Evolutionary conservation across 2,113 vertebrate genomes (phyloP).

Genomic region (Vombatus ursinus): DNA sequence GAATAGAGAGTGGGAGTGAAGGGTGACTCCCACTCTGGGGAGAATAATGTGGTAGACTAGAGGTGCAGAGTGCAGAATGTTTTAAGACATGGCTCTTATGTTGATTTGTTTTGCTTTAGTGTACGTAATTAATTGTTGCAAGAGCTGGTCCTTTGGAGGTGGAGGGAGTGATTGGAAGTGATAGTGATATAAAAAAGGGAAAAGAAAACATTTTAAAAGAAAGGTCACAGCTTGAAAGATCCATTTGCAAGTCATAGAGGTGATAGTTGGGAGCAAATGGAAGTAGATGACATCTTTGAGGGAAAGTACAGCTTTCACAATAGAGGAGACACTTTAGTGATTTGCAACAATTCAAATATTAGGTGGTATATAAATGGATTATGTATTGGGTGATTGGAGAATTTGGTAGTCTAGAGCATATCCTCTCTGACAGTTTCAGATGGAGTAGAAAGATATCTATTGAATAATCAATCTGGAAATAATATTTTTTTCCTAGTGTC

Average conservation of each 20-base stretch:
- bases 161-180: neutral
- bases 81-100: neutral
- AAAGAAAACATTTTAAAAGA: neutral
- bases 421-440: slow-evolving; percentile 44
- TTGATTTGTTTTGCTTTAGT: neutral
- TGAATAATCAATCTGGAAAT: slow-evolving; percentile 52
- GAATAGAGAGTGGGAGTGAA: neutral
- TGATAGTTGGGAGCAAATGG: neutral
- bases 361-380: slow-evolving; percentile 6
- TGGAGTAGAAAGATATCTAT: slow-evolving; percentile 29
- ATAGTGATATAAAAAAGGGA: neutral
- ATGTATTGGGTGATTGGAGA: slow-evolving; percentile 11
- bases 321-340: neutral
- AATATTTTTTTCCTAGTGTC: slow-evolving; percentile 25
- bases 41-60: neutral
- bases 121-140: neutral
- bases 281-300: slow-evolving; percentile 23
- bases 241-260: neutral
- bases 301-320: neutral
- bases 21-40: neutral
- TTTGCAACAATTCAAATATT: slow-evolving; percentile 40
- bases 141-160: neutral
- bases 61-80: neutral
- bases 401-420: slow-evolving; percentile 13
- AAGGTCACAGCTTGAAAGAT: neutral